Percentiles rank a stretch among this genome's conserved stretches.
These are phyloP conservation scores for Melangyna quadrimaculata DNA, from an alignment of 2,888 invertebrate genomes.

Conservation along the genomic window DNA sequence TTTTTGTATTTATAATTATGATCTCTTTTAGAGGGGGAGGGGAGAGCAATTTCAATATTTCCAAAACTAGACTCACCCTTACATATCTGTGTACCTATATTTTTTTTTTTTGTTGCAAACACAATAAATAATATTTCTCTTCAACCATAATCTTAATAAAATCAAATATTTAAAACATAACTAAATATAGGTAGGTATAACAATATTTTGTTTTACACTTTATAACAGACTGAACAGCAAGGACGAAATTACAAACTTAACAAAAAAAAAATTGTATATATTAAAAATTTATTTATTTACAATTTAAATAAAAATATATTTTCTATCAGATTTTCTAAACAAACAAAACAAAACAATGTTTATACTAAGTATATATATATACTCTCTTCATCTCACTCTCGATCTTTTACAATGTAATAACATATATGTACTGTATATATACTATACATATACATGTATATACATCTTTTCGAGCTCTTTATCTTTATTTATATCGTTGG, in stretches of 20 bases:
- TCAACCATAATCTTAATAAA: slow-evolving; percentile 18
- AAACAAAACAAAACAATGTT: slow-evolving; percentile 44
- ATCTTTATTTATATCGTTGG: background rate
- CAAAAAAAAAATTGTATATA: slow-evolving; percentile 54
- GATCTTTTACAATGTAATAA: slow-evolving; percentile 8
- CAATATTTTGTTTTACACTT: slow-evolving; percentile 61
- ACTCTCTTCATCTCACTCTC: slow-evolving; percentile 33
- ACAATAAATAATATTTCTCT: slow-evolving; percentile 18
- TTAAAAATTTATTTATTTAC: slow-evolving; percentile 40
- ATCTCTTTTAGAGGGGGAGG: too few relatives aligned
- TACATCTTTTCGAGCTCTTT: slow-evolving; percentile 56
- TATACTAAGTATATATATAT: slow-evolving; percentile 46
- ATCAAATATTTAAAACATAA: slow-evolving; percentile 30
- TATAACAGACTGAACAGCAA: slow-evolving; percentile 70
- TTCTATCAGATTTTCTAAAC: slow-evolving; percentile 59
- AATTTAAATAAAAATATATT: slow-evolving; percentile 36
- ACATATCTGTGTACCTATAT: background rate
- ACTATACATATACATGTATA: too few relatives aligned
- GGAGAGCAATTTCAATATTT: too few relatives aligned
- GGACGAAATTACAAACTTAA: slow-evolving; percentile 70
- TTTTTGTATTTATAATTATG: too few relatives aligned
- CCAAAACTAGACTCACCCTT: too few relatives aligned
- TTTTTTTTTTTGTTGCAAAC: background rate
- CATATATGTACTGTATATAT: too few relatives aligned
- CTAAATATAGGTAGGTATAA: slow-evolving; percentile 41